These are phyloP conservation scores for Bombus balteatus DNA, from an alignment of 1,140 invertebrate genomes.

Conservation along the genomic window DNA sequence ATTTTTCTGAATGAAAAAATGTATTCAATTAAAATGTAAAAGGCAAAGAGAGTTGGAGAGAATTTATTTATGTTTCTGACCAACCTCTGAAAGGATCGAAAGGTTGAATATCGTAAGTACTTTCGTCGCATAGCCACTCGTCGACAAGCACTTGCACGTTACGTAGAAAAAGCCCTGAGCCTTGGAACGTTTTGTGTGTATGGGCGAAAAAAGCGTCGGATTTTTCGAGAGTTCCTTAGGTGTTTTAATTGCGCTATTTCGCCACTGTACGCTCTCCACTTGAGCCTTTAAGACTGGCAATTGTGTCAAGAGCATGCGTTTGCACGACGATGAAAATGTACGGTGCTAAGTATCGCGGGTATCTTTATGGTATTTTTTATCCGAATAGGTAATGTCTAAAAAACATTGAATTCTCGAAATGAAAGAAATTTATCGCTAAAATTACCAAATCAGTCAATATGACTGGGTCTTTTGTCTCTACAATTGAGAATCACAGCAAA, in stretches of 20 bases:
- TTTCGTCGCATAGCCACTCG: background rate
- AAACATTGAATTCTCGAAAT: background rate
- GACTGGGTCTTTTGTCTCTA: background rate
- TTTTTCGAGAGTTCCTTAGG: slow-evolving; percentile 35
- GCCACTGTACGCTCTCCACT: slow-evolving; percentile 18
- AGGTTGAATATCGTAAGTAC: slow-evolving; percentile 16
- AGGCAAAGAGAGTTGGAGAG: background rate
- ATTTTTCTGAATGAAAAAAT: background rate
- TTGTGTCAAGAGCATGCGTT: slow-evolving; percentile 42
- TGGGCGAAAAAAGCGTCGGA: slow-evolving; percentile 6
- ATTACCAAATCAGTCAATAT: background rate
- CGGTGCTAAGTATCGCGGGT: background rate
- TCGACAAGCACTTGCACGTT: background rate
- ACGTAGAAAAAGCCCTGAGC: background rate
- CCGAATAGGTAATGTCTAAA: background rate
- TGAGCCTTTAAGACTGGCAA: slow-evolving; percentile 21
- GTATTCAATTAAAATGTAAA: background rate
- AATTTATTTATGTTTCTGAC: background rate
- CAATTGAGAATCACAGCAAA: background rate
- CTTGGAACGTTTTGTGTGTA: background rate
- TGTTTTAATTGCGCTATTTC: slow-evolving; percentile 41
- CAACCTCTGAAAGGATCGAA: background rate
- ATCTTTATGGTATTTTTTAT: background rate
- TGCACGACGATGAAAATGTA: slow-evolving; percentile 1
- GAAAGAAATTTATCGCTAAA: background rate